Evolutionary conservation across 2,113 vertebrate species (phyloP), one percentile per base, ranked within the genome.

Genomic region (Misgurnus mizolepis): DNA sequence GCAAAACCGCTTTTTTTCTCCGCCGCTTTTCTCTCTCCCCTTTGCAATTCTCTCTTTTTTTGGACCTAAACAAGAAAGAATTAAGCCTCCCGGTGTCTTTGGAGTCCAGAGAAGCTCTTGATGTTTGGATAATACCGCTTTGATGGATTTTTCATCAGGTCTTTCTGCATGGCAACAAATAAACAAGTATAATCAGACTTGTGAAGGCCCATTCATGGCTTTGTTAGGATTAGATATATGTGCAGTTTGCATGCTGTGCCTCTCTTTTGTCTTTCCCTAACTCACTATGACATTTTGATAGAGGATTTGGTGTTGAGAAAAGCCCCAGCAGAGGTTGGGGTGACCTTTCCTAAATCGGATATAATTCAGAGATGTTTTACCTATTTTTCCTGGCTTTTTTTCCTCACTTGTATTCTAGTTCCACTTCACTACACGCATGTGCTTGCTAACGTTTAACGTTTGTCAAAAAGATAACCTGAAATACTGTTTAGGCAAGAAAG

Each of bases 181-280:
- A 99, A 99, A 98, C 97, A 98, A 96, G 95, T 97, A 96, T 98
- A 99, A 98, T 98, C 98, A 99, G 96, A 95, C 95, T 94, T 91
- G 95, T 95, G 95, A 95, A 95, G 95, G 93, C 93, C 97, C 94
- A 97, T 99, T 99, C 97, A 99, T 92, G 93, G 93, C 93, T 92
- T 95, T 99, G 97, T 97, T 96, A 97, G 94, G 95, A 96, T 96
- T 97, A 99, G 96, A 97, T 96, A 95, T 96, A 97, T 96, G 96
- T 94, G 93, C 92, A 91, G 94, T 96, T 95, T 97, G 97, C 97
- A 97, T 95, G 94, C 94, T 90, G 90, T 91, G 95, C 93, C 94
- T 97, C 93, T 93, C 94, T 94, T 97, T 99, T 99, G 97, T 99
- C 96, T 99, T 99, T 99, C 94, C 92, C 93, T 98, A 99, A 99